Conservation (phyloP, 2,797 vertebrate species). For the Lophotriccus pileatus region DNA sequence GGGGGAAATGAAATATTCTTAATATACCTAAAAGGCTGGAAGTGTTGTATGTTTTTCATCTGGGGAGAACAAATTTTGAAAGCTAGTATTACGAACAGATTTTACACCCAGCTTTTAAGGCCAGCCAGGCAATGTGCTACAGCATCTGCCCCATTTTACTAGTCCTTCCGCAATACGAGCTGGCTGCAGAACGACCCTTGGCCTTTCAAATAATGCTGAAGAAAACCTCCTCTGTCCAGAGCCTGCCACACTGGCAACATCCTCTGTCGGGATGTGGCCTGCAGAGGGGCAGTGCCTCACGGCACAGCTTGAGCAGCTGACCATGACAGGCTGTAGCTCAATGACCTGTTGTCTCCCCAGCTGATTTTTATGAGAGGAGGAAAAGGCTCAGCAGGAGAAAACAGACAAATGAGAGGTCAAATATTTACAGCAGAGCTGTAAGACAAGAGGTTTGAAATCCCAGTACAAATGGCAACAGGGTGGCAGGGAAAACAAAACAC, state of each 20-base stretch:
- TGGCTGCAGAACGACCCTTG: background rate
- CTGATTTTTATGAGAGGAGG: constrained; percentile 28
- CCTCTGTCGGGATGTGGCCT: background rate
- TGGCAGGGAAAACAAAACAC: constrained; percentile 36
- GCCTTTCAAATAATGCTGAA: background rate
- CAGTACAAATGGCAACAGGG: background rate
- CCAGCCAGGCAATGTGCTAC: background rate
- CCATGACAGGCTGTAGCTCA: background rate
- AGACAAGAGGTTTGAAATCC: background rate
- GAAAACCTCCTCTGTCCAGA: background rate
- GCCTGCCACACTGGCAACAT: background rate
- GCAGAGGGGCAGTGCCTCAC: background rate
- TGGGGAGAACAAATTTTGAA: background rate
- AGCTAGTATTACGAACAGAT: background rate
- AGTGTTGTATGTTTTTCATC: background rate
- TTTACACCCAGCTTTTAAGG: background rate
- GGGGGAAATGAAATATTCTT: background rate
- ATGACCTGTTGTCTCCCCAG: background rate
- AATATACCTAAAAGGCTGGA: background rate
- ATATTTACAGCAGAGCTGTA: constrained; percentile 1
- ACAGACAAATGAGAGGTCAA: constrained; percentile 39
- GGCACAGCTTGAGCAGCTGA: background rate
- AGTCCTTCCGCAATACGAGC: background rate
- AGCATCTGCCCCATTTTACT: background rate
- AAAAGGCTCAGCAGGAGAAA: constrained; percentile 44